Base-by-base conservation (phyloP, 2,113 vertebrate species). In the Corythoichthys haematopterus region DNA sequence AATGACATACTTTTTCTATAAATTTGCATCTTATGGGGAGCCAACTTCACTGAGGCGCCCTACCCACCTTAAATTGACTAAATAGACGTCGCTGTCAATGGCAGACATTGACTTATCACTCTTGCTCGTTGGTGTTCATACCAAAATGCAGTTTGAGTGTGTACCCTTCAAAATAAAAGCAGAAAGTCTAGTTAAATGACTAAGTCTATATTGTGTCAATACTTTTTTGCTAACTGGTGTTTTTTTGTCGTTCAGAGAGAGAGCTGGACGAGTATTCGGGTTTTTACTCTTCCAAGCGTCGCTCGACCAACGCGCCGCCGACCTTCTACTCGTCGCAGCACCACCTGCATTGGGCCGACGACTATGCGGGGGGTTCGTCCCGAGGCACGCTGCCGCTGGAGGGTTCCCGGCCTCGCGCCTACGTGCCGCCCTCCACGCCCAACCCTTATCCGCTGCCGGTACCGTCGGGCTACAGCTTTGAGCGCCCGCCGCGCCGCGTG, bases 191-290 rank as follows among this genome's bases (percentile, higher is more conserved):
- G 20, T 28, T 28, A 28, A 28, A 28, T 28, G 20, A 28, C 20
- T 28, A 28, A 28, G 20, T 28, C 20, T 28, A 28, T 28, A 28
- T 28, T 28, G 20, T 28, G 20, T 28, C 20, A 28, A 28, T 28
- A 28, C 20, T 28, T 28, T 28, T 28, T 28, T 28, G 53, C 28
- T 33, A 2, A 56, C 50, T 52, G 33, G 6, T 58, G 6, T n/a
- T 40, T 15, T 59, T 38, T 1, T 38, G 9, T 8, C 0, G 8
- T 28, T 40, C 92, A 81, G 95, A 95, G 82, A 94, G 93, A 87
- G 94, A 96, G 43, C 88, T 95, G 47, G 95, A 95, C 2, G 94
- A 96, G n/a, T 94, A 93, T 75, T 90, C 93, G n/a, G 87, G 88
- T 52, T 93, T 95, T 70, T 93, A 92, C 80, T 87, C 84, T 77